A percentile compares a stretch with the other conserved stretches of the same genome.
Evolutionary conservation across 2,113 vertebrate species (phyloP).

Genomic region (Scytalopus superciliaris): DNA sequence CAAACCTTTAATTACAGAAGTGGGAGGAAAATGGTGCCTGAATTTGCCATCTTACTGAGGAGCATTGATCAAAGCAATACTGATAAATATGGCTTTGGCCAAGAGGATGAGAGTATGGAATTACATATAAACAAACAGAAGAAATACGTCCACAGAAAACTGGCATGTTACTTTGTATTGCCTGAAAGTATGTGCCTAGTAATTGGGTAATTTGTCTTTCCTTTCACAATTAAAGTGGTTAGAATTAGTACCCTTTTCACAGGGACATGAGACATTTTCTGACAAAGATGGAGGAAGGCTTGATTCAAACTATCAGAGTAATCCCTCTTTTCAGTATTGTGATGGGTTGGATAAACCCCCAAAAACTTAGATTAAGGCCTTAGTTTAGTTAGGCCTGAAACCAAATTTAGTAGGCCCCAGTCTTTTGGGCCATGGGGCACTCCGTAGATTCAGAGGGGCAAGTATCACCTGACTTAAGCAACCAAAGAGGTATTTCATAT

Average conservation of each 20-base stretch:
- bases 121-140: background rate
- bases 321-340: constrained; percentile 8
- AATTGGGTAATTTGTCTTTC: constrained; percentile 75
- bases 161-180: constrained; percentile 63
- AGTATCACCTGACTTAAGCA: no score
- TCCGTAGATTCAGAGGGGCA: no score
- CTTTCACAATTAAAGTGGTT: constrained; percentile 54
- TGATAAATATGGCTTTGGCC: background rate
- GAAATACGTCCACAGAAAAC: background rate
- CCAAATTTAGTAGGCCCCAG: no score
- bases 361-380: no score
- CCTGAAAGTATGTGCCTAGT: constrained; percentile 56
- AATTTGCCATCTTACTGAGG: background rate
- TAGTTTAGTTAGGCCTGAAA: no score
- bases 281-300: constrained; percentile 23
- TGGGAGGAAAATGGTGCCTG: background rate
- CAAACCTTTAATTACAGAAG: background rate
- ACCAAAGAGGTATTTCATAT: no score
- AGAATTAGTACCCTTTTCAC: constrained; percentile 59
- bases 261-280: constrained; percentile 11
- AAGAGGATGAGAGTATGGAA: background rate
- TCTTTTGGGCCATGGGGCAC: no score
- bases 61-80: background rate
- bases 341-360: no score
- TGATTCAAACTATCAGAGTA: constrained; percentile 47